phyloP scores from a whole-genome alignment of 2,888 invertebrate genomes.

The Melieria crassipennis region DNA sequence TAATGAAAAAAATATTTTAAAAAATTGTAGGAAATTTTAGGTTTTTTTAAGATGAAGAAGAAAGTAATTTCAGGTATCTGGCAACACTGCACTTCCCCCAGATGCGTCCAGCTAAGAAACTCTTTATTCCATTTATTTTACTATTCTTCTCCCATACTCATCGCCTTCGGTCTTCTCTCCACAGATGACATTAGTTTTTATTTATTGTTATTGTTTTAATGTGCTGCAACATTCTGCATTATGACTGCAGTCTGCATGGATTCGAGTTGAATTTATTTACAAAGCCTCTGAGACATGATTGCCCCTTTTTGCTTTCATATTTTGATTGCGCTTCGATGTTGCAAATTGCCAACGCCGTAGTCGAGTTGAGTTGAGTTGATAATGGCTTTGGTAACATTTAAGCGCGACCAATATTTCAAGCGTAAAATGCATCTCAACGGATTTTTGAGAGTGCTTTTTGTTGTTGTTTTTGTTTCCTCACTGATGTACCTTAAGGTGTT shows the following conservation, averaged over 20 bases:
- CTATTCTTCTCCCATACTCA: no score
- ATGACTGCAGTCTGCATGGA: slow-evolving; percentile 29
- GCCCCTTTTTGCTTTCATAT: slow-evolving; percentile 13
- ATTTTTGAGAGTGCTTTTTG: slow-evolving; percentile 32
- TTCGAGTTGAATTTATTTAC: slow-evolving; percentile 49
- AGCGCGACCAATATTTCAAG: background rate
- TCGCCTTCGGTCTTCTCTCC: no score
- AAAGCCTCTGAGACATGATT: slow-evolving; percentile 38
- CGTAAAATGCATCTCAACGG: slow-evolving; percentile 2
- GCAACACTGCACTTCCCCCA: no score
- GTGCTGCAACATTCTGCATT: slow-evolving; percentile 27
- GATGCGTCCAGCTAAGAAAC: no score
- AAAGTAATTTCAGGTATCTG: no score
- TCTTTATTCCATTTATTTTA: no score
- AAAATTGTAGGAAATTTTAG: no score
- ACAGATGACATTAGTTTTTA: no score
- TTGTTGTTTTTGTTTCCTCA: slow-evolving; percentile 26
- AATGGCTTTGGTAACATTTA: slow-evolving; percentile 53
- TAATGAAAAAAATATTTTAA: no score
- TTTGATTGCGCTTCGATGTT: background rate
- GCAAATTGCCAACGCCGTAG: background rate
- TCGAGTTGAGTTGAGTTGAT: slow-evolving; percentile 42
- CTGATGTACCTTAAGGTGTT: slow-evolving; percentile 23
- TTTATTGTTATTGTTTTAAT: no score
- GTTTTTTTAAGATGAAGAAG: no score